A percentile compares a stretch with the other conserved stretches of the same genome.
phyloP scores from a whole-genome alignment of 2,797 vertebrate genomes.

The Tapirus indicus region DNA sequence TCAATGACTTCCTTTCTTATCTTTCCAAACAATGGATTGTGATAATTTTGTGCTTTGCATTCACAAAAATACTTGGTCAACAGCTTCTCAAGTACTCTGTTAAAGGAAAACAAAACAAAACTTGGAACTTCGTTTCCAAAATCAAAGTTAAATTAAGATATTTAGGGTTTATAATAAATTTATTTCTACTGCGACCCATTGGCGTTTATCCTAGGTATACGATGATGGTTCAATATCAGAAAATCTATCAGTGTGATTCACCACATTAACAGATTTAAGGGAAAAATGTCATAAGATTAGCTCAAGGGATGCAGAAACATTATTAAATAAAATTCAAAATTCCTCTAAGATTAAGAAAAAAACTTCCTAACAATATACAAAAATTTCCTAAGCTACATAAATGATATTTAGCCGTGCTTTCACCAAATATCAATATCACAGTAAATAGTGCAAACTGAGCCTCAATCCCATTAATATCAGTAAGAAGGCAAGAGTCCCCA shows the following conservation, averaged over 20 bases:
- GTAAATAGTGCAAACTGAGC: neutral
- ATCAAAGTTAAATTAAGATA: neutral
- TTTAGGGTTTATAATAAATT: neutral
- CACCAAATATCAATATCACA: neutral
- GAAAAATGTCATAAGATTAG: neutral
- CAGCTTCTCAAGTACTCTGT: neutral
- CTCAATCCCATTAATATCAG: neutral
- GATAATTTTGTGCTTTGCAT: neutral
- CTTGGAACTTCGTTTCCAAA: neutral
- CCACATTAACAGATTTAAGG: neutral
- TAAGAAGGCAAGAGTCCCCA: neutral
- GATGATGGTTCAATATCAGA: neutral
- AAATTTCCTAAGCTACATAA: neutral
- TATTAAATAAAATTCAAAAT: constrained; percentile 15
- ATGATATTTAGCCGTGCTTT: neutral
- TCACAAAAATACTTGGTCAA: neutral
- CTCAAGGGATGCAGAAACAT: neutral
- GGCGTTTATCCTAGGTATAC: neutral
- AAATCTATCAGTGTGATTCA: neutral
- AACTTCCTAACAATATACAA: neutral
- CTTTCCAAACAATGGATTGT: neutral
- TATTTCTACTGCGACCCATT: neutral
- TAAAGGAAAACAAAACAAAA: neutral
- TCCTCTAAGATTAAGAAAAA: neutral
- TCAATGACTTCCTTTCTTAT: neutral